Base-by-base conservation (phyloP, 1,140 invertebrate genomes). In the Saccostrea cuccullata region DNA sequence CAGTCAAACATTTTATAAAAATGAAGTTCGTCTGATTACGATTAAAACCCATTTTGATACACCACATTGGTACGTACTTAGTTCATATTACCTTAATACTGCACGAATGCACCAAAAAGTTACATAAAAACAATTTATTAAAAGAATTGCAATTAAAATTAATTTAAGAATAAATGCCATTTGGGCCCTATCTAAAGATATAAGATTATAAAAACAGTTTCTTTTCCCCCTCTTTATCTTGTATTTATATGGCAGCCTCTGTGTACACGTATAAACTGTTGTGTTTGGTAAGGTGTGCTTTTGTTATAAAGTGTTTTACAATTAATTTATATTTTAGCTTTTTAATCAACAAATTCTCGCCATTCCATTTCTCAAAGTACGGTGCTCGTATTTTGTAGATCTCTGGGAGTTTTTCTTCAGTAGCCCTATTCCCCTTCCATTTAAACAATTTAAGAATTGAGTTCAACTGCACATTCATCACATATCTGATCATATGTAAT, bases 191-290 rank as follows among this genome's bases (percentile, higher is more conserved):
- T 0, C 30, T 36, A 1, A 1, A 36, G 30, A 36, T 36, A 1
- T 36, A 0, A 36, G 30, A 36, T 8, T n/a, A n/a, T n/a, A n/a
- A n/a, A n/a, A n/a, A n/a, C n/a, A n/a, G n/a, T n/a, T n/a, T n/a
- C 5, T 47, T 47, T 47, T 47, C 9, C 9, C 47, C 47, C n/a
- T 20, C 58, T 20, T 1, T 3, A 64, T 60, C 58, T 6, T 64
- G 58, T 77, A 77, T 77, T 36, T 77, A 30, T 26, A 36, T 77
- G 70, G 70, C 70, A 77, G 70, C 70, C 70, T 77, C 13, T 77
- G 3, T 77, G 67, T 73, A 36, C 30, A 36, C 30, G 15, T 77
- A 36, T 77, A 77, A 3, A 30, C 2, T 77, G 70, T 77, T 30
- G 70, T 77, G 26, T 15, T 36, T 15, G 30, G 30, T 77, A 77